phyloP scores from a whole-genome alignment of 1,140 invertebrate species.

The Drosophila funebris region DNA sequence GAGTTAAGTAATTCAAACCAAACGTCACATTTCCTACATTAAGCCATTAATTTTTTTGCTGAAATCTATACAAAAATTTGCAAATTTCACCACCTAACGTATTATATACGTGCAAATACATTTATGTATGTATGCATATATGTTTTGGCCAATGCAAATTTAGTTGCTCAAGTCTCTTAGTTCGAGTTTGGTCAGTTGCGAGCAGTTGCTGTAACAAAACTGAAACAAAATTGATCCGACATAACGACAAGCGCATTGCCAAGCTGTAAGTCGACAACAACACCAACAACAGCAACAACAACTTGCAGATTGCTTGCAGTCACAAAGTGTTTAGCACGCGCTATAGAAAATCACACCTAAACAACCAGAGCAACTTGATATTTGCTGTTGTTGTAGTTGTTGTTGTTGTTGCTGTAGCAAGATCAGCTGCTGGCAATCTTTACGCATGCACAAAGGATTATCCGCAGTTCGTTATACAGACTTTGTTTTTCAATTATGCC shows the following conservation, averaged over 20 bases:
- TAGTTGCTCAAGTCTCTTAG: constrained; percentile 58
- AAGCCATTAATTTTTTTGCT: constrained; percentile 29
- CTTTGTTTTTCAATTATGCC: constrained; percentile 60
- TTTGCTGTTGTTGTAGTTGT: background rate
- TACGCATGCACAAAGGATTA: constrained; percentile 50
- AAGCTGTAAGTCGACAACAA: background rate
- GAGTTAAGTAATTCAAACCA: constrained; percentile 34
- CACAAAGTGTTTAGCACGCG: constrained; percentile 27
- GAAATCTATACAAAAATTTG: constrained; percentile 35
- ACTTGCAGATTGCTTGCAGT: constrained; percentile 1
- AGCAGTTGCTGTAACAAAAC: constrained; percentile 37
- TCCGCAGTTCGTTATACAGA: background rate
- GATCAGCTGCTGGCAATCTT: constrained; percentile 45
- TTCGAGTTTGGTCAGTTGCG: constrained; percentile 60
- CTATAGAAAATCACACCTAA: background rate
- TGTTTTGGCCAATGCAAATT: constrained; percentile 47
- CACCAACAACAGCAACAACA: constrained; percentile 2
- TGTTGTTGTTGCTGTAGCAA: constrained; percentile 1
- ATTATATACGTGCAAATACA: background rate
- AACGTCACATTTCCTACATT: constrained; percentile 31
- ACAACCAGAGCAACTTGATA: background rate
- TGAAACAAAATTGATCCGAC: constrained; percentile 75
- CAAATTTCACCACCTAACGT: constrained; percentile 39
- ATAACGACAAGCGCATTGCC: constrained; percentile 49
- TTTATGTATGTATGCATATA: background rate